Base-by-base conservation (phyloP, 2,797 vertebrate species). In the Phrynocephalus vlangalii region DNA sequence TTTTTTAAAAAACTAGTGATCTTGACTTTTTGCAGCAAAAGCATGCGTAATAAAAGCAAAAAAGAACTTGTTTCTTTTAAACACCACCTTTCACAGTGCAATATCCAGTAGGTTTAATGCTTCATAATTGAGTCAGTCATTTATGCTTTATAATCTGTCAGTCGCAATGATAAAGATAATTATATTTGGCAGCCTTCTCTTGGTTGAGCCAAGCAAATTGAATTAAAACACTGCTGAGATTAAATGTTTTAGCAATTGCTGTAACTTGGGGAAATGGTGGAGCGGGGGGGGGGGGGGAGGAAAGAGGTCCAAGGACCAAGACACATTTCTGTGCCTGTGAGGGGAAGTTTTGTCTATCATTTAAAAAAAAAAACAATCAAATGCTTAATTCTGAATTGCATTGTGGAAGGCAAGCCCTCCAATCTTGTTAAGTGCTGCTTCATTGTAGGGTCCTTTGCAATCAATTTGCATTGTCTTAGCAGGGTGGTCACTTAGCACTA, bases 201-300 rank as follows among this genome's bases (percentile, higher is more conserved):
- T 79, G 79, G 4, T 56, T 76, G 86, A 91, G 38, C 73, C 88
- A 81, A 79, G 83, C 72, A 92, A 90, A 90, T 88, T 86, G 90
- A 92, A 91, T 93, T 90, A 91, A 83, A 84, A 76, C 83, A 84
- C 8, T 66, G 78, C 38, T 56, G 86, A 89, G 87, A 89, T 78
- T 80, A 91, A 94, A 90, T 86, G 88, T 94, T 33, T 75, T 91
- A 28, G 8, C 84, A 87, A 85, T 91, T 88, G 91, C 26, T 87
- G 0, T 86, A 83, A 44, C 78, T 87, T 71, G 10, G 79, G 13
- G 52, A 80, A 86, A 90, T 86, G 91, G 86, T 44, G 38, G 38
- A 44, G 89, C n/a, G n/a, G n/a, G n/a, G n/a, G n/a, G n/a, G n/a
- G 50, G 28, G 83, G 72, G 80, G 38, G 71, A 67, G 22, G 75